Evolutionary conservation across 2,797 vertebrate genomes (phyloP), one percentile per base, ranked within the genome.

Genomic region (Enteromius paludinosus): DNA sequence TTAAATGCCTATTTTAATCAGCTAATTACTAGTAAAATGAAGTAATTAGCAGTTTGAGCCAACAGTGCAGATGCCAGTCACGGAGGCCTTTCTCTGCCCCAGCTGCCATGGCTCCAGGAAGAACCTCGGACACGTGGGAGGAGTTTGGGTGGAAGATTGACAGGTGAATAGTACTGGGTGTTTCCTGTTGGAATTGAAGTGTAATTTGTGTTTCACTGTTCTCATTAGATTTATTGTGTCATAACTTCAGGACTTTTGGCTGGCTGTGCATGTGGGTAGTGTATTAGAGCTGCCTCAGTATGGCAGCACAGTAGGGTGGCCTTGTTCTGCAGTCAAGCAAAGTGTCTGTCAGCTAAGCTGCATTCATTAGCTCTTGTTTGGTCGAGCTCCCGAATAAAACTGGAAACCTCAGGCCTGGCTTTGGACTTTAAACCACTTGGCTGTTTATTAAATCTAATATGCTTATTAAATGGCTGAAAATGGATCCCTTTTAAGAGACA

Each of bases 21-120:
- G 87, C 82, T 93, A 92, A 93, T 92, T 90, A 90, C 85, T 87
- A 90, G 85, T 89, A 85, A 93, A 93, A 92, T 91, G 80, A 90
- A 84, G 84, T 88, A 83, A 93, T 93, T 92, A 91, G 87, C 86
- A 71, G 87, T 85, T 88, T 86, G 78, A 82, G 86, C 86, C 88
- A 66, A 73, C 78, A 84, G 83, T 81, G 85, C 85, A 87, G 84
- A 86, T 75, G 77, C 76, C 74, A 84, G 79, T 78, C 12, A 64
- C 3, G 43, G 54, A 64, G 68, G 54, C 20, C 14, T 68, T 59
- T 64, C 41, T 61, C 17, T 30, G 23, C 61, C n/a, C 61, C 45
- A 49, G 35, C 76, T 84, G 64, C 45, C 43, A 56, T 70, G 62
- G 68, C 45, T 49, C 66, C 56, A 17, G 66, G 25, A 81, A 30